Percentiles rank a stretch among this genome's conserved stretches.
Evolutionary conservation across 2,888 invertebrate genomes (phyloP).

Genomic region (Melieria crassipennis): DNA sequence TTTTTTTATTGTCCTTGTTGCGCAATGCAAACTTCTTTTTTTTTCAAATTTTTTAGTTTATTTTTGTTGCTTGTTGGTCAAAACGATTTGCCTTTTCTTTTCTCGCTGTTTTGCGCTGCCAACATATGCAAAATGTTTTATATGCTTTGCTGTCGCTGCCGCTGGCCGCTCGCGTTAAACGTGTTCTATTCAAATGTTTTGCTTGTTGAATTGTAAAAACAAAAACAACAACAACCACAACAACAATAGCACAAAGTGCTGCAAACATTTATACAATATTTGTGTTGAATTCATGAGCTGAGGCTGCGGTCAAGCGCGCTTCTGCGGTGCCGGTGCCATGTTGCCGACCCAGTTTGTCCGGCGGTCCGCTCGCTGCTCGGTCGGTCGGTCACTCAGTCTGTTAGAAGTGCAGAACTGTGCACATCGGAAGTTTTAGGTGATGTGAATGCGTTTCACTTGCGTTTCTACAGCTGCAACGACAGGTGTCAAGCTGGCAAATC

Average conservation of each 20-base stretch:
- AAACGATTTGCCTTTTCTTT: not conserved
- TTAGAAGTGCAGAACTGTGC: not conserved
- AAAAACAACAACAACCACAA: not conserved
- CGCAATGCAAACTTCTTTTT: not conserved
- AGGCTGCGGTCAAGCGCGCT: not conserved
- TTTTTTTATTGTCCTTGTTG: not conserved
- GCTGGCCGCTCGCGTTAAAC: too few species aligned
- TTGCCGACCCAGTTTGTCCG: not conserved
- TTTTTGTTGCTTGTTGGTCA: not conserved
- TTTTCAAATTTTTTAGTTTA: not conserved
- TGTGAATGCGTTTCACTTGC: too few species aligned
- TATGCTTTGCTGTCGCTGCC: too few species aligned
- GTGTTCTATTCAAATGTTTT: too few species aligned
- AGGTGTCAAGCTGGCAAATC: too few species aligned
- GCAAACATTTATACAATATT: conserved; percentile 26
- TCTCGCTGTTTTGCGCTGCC: not conserved
- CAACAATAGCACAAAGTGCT: not conserved
- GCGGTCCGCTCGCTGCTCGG: not conserved
- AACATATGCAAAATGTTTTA: not conserved
- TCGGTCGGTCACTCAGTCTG: not conserved
- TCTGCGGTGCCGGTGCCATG: not conserved
- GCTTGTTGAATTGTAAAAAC: not conserved
- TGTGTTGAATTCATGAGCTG: conserved; percentile 39
- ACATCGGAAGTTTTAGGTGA: too few species aligned
- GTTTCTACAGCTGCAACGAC: too few species aligned